These are phyloP conservation scores for Xanthorhoe spadicearia DNA, from an alignment of 2,888 invertebrate species.

Conservation along the genomic window DNA sequence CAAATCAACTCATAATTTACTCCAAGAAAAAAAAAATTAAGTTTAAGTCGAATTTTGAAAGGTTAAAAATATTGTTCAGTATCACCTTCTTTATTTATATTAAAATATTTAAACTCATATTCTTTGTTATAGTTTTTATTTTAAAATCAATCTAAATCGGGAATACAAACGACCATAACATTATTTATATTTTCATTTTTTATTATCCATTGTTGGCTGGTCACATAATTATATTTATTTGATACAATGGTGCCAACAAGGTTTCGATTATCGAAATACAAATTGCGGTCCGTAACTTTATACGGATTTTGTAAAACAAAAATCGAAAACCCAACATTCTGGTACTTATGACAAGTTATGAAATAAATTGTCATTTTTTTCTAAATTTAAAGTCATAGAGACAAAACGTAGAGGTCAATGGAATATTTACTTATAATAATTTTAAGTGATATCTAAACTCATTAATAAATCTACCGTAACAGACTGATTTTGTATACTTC, in stretches of 20 bases:
- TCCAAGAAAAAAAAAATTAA: too few species aligned
- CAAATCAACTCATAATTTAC: too few species aligned
- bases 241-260: conserved; percentile 36
- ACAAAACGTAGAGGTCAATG: too few species aligned
- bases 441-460: too few species aligned
- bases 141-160: conserved; percentile 12
- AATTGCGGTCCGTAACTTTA: not conserved
- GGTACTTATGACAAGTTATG: too few species aligned
- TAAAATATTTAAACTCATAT: not conserved
- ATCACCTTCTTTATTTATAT: not conserved
- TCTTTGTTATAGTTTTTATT: not conserved
- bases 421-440: too few species aligned
- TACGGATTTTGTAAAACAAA: not conserved
- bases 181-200: conserved; percentile 66
- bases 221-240: conserved; percentile 43
- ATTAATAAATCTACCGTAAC: too few species aligned
- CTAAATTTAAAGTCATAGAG: too few species aligned
- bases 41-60: too few species aligned
- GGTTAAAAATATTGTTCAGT: not conserved
- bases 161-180: conserved; percentile 45
- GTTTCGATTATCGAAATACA: conserved; percentile 12
- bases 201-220: conserved; percentile 67
- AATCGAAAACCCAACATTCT: too few species aligned
- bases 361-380: too few species aligned
- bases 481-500: too few species aligned